These are phyloP conservation scores for Triplophysa yarkandensis DNA, from an alignment of 2,797 vertebrate genomes.

Conservation along the genomic window DNA sequence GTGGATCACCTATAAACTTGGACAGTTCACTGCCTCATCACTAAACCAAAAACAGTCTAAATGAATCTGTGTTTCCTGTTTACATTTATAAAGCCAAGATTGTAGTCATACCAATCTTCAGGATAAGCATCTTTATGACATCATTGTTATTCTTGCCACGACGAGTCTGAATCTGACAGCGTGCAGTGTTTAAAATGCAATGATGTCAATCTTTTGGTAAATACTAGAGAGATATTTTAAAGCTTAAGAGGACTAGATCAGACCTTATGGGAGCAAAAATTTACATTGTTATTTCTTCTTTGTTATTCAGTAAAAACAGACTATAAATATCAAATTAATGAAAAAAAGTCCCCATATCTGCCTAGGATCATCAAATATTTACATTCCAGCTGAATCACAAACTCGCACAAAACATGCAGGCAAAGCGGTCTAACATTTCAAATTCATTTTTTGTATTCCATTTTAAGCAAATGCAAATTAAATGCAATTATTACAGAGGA, in stretches of 20 bases:
- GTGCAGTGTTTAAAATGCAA: conserved; percentile 1
- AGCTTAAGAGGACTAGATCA: not conserved
- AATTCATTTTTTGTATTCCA: conserved; percentile 42
- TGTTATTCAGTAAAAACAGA: not conserved
- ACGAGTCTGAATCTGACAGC: conserved; percentile 25
- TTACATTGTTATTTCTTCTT: too few species aligned
- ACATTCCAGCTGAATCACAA: conserved; percentile 43
- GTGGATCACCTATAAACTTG: conserved; percentile 19
- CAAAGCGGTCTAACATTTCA: conserved; percentile 28
- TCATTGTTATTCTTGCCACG: conserved; percentile 30
- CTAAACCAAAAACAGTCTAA: not conserved
- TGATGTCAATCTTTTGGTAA: not conserved
- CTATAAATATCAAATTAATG: not conserved
- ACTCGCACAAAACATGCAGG: conserved; percentile 28
- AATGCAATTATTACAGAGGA: conserved; percentile 49
- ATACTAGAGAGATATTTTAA: not conserved
- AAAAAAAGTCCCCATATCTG: conserved; percentile 4
- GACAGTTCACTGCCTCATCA: not conserved
- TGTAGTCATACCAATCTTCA: not conserved
- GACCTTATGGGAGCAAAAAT: not conserved
- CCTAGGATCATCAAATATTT: conserved; percentile 42
- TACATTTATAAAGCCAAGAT: conserved; percentile 11
- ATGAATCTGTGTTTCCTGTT: not conserved
- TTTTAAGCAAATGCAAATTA: conserved; percentile 54
- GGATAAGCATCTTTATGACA: conserved; percentile 24